Base-by-base conservation (phyloP, 2,797 vertebrate genomes). In the Botia almorhae region DNA sequence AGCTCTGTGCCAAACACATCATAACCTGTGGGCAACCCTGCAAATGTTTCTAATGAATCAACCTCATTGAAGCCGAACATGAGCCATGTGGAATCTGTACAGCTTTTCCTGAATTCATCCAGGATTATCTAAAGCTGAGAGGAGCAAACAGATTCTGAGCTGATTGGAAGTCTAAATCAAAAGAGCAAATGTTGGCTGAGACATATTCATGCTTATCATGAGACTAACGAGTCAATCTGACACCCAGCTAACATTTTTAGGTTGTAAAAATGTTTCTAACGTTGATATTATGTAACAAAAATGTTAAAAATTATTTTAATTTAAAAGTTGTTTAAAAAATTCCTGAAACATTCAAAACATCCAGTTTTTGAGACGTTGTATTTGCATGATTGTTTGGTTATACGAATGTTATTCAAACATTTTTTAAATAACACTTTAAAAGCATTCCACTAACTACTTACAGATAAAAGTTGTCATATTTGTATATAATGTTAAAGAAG, bases 1-100 rank as follows among this genome's bases (percentile, higher is more conserved):
- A 70, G 48, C 23, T 76, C 80, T 81, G 56, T 68, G 74, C 75
- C 68, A 81, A 87, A 87, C 81, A 82, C 65, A 50, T 58, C 77
- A 43, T 74, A 80, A 51, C 64, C 75, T 73, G 78, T 74, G 51
- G 69, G 68, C 60, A 80, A 65, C 60, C 51, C 74, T 75, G 61
- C 76, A 64, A 81, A 75, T 79, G 77, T 50, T 74, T 72, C 55
- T 85, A 80, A 82, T 78, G 75, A 81, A 80, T 76, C 76, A 64
- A 65, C 72, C 61, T 78, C 81, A 85, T 86, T 86, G 77, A 56
- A 75, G 75, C 64, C 71, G 68, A 74, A 56, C 53, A 29, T 43
- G 39, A 64, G 73, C 65, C 3, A 55, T 67, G 51, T 61, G 21
- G 68, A 79, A 80, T 63, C 69, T 68, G 71, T 39, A 73, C 14